phyloP scores from a whole-genome alignment of 2,888 invertebrate genomes.

The Tigriopus californicus region DNA sequence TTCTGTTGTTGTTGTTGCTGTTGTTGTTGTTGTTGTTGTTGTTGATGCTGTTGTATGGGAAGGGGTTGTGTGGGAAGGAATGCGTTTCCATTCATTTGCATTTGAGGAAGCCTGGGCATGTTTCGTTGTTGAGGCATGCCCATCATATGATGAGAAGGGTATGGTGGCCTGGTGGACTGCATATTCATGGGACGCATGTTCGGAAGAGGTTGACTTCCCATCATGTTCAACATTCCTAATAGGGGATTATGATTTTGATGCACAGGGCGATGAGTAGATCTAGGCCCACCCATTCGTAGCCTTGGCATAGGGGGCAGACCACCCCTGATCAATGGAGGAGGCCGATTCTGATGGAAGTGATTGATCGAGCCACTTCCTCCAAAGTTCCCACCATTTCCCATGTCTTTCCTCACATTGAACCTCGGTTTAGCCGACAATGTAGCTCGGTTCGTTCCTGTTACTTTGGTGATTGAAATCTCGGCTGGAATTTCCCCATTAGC shows the following conservation, averaged over 20 bases:
- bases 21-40: too few relatives aligned
- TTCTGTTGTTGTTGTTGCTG: too few relatives aligned
- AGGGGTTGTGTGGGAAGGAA: too few relatives aligned
- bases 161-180: too few relatives aligned
- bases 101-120: too few relatives aligned
- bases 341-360: background rate
- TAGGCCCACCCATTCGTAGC: background rate
- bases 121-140: too few relatives aligned
- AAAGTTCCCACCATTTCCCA: background rate
- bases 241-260: background rate
- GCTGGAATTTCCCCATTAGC: conserved; percentile 1
- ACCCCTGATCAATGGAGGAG: conserved; percentile 9
- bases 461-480: conserved; percentile 6
- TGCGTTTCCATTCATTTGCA: too few relatives aligned
- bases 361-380: background rate
- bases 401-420: background rate
- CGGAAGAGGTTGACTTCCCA: background rate
- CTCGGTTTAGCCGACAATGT: background rate
- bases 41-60: too few relatives aligned
- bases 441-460: background rate
- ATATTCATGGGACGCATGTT: too few relatives aligned
- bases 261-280: background rate
- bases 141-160: too few relatives aligned
- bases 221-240: background rate
- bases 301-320: conserved; percentile 8